Evolutionary conservation across 2,888 invertebrate genomes (phyloP).

Genomic region (Pegoplata infirma): DNA sequence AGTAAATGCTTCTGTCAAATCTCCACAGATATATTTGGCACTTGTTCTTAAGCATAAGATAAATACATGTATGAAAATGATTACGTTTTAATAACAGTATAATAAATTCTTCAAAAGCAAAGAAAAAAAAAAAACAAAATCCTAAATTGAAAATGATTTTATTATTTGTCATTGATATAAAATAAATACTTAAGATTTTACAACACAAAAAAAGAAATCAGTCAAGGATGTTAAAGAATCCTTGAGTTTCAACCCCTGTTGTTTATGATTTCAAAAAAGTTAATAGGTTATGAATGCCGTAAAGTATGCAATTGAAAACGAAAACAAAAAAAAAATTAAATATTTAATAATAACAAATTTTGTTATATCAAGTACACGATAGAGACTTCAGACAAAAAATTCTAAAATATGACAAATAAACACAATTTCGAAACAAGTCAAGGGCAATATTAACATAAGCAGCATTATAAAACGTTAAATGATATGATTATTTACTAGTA

Average conservation of each 20-base stretch:
- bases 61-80: slow-evolving; percentile 17
- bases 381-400: background rate
- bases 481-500: too few relatives aligned
- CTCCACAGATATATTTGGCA: too few relatives aligned
- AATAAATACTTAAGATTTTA: slow-evolving; percentile 20
- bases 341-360: background rate
- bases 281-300: slow-evolving; percentile 16
- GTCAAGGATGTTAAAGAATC: background rate
- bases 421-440: background rate
- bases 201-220: background rate
- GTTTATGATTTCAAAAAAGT: background rate
- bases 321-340: slow-evolving; percentile 12
- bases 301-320: slow-evolving; percentile 20
- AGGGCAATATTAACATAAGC: background rate
- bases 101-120: slow-evolving; percentile 44
- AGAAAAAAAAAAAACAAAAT: background rate
- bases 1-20: too few relatives aligned
- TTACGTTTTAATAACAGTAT: slow-evolving; percentile 56
- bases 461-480: too few relatives aligned
- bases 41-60: slow-evolving; percentile 1
- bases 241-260: background rate
- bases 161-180: slow-evolving; percentile 48
- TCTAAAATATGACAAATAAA: background rate
- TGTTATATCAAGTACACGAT: background rate
- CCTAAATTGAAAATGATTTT: background rate